phyloP scores from a whole-genome alignment of 1,140 invertebrate species.

The Littorina saxatilis region DNA sequence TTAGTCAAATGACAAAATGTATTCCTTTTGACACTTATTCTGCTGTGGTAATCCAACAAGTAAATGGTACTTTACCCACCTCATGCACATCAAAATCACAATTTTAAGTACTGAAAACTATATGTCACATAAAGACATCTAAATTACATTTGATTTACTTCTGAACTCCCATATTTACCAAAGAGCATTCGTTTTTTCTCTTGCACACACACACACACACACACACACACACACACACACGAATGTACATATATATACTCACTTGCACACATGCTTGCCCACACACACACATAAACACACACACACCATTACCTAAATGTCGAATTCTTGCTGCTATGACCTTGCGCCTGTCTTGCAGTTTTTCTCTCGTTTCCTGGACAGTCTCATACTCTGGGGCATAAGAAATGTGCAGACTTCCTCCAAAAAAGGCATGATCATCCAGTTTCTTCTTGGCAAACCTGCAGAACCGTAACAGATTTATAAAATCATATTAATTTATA shows the following conservation, averaged over 20 bases:
- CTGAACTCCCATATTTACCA: no score
- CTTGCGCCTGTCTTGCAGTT: conserved; percentile 83
- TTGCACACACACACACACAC: no score
- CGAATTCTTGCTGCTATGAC: conserved; percentile 65
- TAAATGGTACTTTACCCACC: no score
- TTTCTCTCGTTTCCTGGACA: conserved; percentile 84
- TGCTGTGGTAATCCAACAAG: no score
- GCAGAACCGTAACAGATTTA: conserved; percentile 38
- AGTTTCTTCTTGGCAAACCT: conserved; percentile 88
- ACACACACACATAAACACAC: background rate
- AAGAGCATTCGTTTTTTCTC: no score
- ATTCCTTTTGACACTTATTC: no score
- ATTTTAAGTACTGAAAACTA: no score
- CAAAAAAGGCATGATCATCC: conserved; percentile 91
- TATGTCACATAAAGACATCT: no score
- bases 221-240: background rate
- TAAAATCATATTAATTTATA: no score
- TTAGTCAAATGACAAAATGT: no score
- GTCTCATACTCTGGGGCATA: conserved; percentile 93
- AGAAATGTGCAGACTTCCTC: conserved; percentile 89
- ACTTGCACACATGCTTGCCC: background rate
- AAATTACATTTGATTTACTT: no score
- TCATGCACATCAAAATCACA: no score
- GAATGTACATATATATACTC: background rate
- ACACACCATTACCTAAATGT: conserved; percentile 53